A percentile compares a stretch with the other conserved stretches of the same genome.
Evolutionary conservation across 2,113 vertebrate genomes (phyloP).

Genomic region (Thalassarche chlororhynchos): DNA sequence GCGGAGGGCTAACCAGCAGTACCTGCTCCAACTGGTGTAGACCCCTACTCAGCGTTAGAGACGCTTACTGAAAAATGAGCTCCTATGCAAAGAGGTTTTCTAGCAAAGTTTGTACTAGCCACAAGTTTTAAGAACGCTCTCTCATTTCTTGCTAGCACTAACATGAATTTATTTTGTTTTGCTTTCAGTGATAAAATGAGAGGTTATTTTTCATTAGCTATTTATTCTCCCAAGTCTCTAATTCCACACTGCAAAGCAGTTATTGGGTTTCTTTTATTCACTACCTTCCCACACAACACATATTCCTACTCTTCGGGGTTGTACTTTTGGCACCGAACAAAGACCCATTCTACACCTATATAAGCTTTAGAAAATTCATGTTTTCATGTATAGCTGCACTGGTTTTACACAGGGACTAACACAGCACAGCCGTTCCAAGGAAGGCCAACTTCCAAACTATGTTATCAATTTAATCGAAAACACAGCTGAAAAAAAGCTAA

Average conservation of each 20-base stretch:
- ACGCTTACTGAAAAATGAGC: background rate
- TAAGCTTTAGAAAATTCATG: background rate
- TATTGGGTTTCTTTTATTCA: background rate
- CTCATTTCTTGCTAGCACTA: background rate
- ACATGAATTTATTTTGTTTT: background rate
- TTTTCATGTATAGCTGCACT: background rate
- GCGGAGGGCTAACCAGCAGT: too few relatives aligned
- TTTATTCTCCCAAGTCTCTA: background rate
- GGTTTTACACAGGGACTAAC: background rate
- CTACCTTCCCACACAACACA: background rate
- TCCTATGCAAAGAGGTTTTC: background rate
- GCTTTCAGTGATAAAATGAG: background rate
- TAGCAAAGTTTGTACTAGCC: background rate
- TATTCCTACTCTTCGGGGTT: background rate
- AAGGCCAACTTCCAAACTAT: background rate
- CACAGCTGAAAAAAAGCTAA: background rate
- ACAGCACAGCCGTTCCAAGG: background rate
- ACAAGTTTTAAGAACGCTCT: background rate
- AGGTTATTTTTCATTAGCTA: background rate
- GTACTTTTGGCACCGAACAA: background rate
- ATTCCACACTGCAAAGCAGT: background rate
- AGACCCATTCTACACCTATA: background rate
- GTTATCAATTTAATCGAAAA: background rate
- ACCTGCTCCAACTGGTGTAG: too few relatives aligned
- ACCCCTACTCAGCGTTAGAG: rapidly evolving